A percentile compares a stretch with the other conserved stretches of the same genome.
Evolutionary conservation across 1,140 invertebrate genomes (phyloP).

Genomic region (Drosophila orosa): DNA sequence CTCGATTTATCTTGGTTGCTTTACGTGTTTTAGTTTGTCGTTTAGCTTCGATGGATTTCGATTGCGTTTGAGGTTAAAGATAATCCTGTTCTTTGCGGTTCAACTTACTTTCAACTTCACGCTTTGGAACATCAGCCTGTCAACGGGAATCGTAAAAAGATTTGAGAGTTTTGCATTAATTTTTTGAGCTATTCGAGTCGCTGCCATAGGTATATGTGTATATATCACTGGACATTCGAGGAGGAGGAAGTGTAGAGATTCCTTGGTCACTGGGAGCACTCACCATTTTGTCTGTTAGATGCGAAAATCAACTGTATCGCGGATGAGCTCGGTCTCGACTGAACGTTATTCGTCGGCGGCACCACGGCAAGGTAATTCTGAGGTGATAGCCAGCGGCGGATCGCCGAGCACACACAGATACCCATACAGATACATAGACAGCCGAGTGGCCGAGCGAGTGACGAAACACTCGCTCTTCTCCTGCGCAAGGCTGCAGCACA

Average conservation of each 20-base stretch:
- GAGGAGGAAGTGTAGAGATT: slow-evolving; percentile 34
- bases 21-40: slow-evolving; percentile 6
- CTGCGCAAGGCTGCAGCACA: slow-evolving; percentile 56
- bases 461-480: slow-evolving; percentile 57
- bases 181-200: slow-evolving; percentile 1
- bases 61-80: slow-evolving; percentile 75
- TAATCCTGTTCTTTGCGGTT: slow-evolving; percentile 63
- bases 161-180: slow-evolving; percentile 42
- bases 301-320: slow-evolving; percentile 84
- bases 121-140: slow-evolving; percentile 84
- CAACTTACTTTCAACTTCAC: slow-evolving; percentile 84
- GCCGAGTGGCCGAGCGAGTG: slow-evolving; percentile 30
- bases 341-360: slow-evolving; percentile 82
- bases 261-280: slow-evolving; percentile 53
- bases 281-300: slow-evolving; percentile 84
- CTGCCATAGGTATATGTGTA: neutral
- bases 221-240: slow-evolving; percentile 24
- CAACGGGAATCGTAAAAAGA: slow-evolving; percentile 54
- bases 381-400: slow-evolving; percentile 70
- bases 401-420: slow-evolving; percentile 25
- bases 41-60: slow-evolving; percentile 30
- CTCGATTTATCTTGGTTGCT: neutral
- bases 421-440: slow-evolving; percentile 18
- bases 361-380: slow-evolving; percentile 83
- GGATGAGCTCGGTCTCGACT: slow-evolving; percentile 84